Conservation (phyloP, 1,140 invertebrate genomes). For the Harpegnathos saltator region DNA sequence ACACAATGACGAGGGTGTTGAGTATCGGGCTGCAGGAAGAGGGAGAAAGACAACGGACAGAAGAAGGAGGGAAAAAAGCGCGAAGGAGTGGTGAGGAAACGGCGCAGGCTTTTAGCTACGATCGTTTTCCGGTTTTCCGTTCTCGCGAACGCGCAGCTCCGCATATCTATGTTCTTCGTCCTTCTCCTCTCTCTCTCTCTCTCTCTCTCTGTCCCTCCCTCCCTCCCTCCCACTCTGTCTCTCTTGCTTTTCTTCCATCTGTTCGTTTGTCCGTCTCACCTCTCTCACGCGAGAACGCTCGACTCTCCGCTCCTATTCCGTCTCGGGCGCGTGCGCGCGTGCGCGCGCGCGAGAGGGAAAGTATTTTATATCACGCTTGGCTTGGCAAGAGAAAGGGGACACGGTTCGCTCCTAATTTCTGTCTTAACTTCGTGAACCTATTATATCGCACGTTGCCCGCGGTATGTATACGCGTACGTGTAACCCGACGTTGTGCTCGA, state of each 20-base stretch:
- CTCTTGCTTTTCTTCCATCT: conserved; percentile 8
- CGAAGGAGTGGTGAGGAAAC: conserved; percentile 34
- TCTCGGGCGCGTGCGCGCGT: conserved; percentile 69
- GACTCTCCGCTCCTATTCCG: conserved; percentile 45
- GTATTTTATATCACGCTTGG: conserved; percentile 86
- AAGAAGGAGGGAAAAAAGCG: conserved; percentile 28
- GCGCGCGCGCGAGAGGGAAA: conserved; percentile 84
- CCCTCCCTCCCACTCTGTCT: too few relatives aligned
- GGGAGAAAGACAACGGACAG: conserved; percentile 47
- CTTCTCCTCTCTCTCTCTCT: conserved; percentile 60
- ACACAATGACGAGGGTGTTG: conserved; percentile 12
- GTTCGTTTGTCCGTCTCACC: background rate
- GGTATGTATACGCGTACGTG: conserved; percentile 43
- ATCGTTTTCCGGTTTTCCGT: conserved; percentile 84
- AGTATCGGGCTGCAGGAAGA: background rate
- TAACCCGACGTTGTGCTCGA: conserved; percentile 72
- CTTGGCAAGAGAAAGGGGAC: conserved; percentile 86
- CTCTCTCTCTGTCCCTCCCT: conserved; percentile 57
- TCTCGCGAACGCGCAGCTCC: conserved; percentile 61
- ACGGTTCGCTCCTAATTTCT: conserved; percentile 86
- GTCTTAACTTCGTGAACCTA: conserved; percentile 82
- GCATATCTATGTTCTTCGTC: conserved; percentile 20
- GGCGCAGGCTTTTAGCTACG: conserved; percentile 45
- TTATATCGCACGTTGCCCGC: conserved; percentile 63
- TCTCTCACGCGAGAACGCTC: conserved; percentile 22